phyloP scores from a whole-genome alignment of 2,888 invertebrate species.

The Leptothorax acervorum region DNA sequence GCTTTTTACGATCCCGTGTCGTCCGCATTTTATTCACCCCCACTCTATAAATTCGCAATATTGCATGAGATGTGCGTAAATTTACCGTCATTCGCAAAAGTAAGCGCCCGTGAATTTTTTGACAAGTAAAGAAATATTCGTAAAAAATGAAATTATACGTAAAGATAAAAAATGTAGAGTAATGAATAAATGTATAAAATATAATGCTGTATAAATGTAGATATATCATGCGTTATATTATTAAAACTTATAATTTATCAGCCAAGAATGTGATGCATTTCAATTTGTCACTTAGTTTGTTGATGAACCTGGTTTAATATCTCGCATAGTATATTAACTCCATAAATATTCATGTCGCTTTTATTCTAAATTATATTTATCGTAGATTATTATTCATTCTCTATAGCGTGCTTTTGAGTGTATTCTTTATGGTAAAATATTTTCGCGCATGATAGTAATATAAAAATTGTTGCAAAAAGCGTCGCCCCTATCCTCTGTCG shows the following conservation, averaged over 20 bases:
- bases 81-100: not conserved
- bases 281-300: conserved; percentile 17
- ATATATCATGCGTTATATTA: not conserved
- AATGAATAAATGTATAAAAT: not conserved
- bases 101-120: conserved; percentile 9
- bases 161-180: not conserved
- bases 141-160: not conserved
- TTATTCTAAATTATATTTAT: conserved; percentile 27
- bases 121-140: not conserved
- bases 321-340: not conserved
- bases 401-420: not conserved
- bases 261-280: conserved; percentile 9
- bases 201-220: not conserved
- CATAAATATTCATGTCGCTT: conserved; percentile 32
- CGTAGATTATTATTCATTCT: conserved; percentile 27
- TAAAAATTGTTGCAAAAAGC: conserved; percentile 23
- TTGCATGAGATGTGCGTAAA: conserved; percentile 63
- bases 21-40: conserved; percentile 61
- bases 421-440: conserved; percentile 18
- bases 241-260: conserved; percentile 24
- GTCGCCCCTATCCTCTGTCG: not conserved
- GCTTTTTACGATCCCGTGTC: conserved; percentile 60
- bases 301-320: conserved; percentile 19
- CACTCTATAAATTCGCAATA: conserved; percentile 59
- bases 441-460: conserved; percentile 34